Conservation (phyloP, 2,797 vertebrate genomes). For the Cottoperca gobio region DNA sequence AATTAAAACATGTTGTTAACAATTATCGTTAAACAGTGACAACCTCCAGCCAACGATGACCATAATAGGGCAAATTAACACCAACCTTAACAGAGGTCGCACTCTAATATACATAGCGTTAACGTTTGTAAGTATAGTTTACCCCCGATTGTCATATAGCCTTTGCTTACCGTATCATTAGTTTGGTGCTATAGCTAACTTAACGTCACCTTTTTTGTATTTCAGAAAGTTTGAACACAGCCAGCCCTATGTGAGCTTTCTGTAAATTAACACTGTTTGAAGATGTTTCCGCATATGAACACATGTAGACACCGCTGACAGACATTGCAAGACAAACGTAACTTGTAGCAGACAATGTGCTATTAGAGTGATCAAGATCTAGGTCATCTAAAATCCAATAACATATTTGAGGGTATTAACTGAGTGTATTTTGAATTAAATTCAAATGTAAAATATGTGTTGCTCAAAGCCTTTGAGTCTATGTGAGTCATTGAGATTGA, state of each 20-base stretch:
- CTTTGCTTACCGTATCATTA: neutral
- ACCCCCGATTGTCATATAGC: neutral
- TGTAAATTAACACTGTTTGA: neutral
- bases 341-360: neutral
- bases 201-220: neutral
- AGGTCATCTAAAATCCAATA: neutral
- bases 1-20: neutral
- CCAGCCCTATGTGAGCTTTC: neutral
- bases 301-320: neutral
- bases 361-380: neutral
- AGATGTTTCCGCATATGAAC: neutral
- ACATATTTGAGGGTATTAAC: neutral
- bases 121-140: neutral
- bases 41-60: neutral
- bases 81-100: neutral
- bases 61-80: slow-evolving; percentile 27
- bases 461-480: neutral
- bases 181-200: neutral
- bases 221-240: neutral
- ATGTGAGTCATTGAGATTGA: neutral
- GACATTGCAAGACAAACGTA: neutral
- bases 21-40: neutral
- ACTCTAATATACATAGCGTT: neutral
- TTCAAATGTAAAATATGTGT: neutral
- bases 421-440: neutral